Evolutionary conservation across 2,113 vertebrate species (phyloP).

Genomic region (Sigmodon hispidus): DNA sequence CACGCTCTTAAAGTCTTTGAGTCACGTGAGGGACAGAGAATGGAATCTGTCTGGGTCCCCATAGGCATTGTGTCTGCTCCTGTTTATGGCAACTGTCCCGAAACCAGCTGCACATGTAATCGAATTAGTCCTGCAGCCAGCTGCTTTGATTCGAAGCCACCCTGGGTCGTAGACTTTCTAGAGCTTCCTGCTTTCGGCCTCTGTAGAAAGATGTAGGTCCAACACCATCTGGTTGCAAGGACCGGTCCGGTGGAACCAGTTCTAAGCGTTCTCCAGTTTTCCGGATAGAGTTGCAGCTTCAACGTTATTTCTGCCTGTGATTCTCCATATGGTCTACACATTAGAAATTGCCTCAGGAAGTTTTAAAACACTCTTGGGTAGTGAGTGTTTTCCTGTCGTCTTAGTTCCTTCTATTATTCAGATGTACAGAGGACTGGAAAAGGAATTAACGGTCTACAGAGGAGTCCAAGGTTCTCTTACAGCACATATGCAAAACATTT

Average conservation of each 20-base stretch:
- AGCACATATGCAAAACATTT: not conserved
- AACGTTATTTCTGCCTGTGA: not conserved
- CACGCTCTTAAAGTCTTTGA: conserved; percentile 27
- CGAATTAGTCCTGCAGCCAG: not conserved
- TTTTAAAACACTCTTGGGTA: not conserved
- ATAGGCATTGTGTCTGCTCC: not conserved
- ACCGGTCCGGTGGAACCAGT: not conserved
- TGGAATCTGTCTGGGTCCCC: not conserved
- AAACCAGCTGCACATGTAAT: not conserved
- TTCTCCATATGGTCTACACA: not conserved
- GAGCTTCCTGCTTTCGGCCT: not conserved
- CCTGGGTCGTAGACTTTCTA: not conserved
- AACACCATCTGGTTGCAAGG: not conserved
- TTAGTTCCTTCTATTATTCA: not conserved
- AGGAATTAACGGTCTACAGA: not conserved
- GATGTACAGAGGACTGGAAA: not conserved
- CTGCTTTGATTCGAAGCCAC: not conserved
- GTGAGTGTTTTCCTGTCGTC: not conserved
- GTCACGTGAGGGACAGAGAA: not conserved
- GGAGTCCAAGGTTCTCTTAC: not conserved
- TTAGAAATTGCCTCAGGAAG: not conserved
- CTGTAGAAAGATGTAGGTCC: not conserved
- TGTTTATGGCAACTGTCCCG: not conserved
- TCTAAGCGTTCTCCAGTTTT: not conserved
- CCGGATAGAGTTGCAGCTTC: not conserved